Evolutionary conservation across 2,113 vertebrate genomes (phyloP).

Genomic region (Burhinus bistriatus): DNA sequence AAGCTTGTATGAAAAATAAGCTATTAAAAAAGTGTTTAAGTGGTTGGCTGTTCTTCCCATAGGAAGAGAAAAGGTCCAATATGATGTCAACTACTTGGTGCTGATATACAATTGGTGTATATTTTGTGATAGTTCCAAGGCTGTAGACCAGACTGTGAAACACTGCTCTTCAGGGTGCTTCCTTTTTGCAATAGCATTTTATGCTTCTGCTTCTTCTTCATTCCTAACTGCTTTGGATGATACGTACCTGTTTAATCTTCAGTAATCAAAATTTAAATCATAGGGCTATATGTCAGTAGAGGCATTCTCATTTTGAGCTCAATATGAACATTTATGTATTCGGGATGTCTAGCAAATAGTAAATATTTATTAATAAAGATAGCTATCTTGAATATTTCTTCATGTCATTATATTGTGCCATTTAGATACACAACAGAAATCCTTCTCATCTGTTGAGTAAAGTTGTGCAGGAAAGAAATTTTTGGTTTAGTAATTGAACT

Average conservation of each 20-base stretch:
- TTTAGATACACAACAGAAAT: neutral
- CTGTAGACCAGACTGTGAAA: neutral
- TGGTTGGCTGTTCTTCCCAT: neutral
- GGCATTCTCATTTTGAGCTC: neutral
- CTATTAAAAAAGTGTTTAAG: neutral
- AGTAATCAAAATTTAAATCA: neutral
- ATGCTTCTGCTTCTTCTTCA: neutral
- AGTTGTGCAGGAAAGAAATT: neutral
- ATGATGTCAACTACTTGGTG: neutral
- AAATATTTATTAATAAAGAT: neutral
- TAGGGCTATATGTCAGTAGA: neutral
- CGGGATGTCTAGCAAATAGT: neutral
- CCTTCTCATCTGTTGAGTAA: neutral
- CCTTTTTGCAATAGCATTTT: neutral
- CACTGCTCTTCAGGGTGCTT: neutral
- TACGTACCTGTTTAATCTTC: neutral
- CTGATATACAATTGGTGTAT: accelerated
- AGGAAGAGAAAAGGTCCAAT: neutral
- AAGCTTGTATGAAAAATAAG: neutral
- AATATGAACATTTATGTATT: neutral
- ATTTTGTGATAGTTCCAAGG: neutral
- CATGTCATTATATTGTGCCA: neutral
- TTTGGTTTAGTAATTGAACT: neutral
- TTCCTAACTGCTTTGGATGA: neutral
- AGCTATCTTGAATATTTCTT: neutral